These are phyloP conservation scores for Acleris emargana DNA, from an alignment of 2,888 invertebrate species.

Conservation along the genomic window DNA sequence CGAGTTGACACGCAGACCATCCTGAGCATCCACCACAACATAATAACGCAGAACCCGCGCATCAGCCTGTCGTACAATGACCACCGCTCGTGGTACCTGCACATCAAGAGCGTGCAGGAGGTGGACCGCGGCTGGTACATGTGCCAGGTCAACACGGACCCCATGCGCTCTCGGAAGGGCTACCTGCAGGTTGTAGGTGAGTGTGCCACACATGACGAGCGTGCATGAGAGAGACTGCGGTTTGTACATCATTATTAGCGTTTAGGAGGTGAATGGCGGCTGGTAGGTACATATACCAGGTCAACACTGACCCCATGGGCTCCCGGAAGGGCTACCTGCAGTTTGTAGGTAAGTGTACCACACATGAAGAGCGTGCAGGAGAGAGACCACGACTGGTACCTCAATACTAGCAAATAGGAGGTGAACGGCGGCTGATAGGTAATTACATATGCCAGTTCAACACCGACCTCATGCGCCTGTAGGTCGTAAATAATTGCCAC, in stretches of 20 bases:
- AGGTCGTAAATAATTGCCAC: slow-evolving; percentile 84
- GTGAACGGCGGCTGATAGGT: slow-evolving; percentile 94
- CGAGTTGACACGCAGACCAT: slow-evolving; percentile 96
- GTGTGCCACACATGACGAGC: slow-evolving; percentile 86
- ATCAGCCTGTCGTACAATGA: slow-evolving; percentile 94
- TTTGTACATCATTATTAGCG: slow-evolving; percentile 86
- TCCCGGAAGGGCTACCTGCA: slow-evolving; percentile 94
- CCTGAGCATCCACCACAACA: slow-evolving; percentile 95
- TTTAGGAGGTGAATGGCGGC: slow-evolving; percentile 86
- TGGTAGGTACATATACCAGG: slow-evolving; percentile 97
- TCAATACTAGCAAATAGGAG: slow-evolving; percentile 50
- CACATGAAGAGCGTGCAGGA: slow-evolving; percentile 92
- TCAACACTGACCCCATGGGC: slow-evolving; percentile 96
- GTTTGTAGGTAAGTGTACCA: slow-evolving; percentile 91
- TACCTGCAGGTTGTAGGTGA: slow-evolving; percentile 96
- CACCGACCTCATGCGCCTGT: slow-evolving; percentile 96
- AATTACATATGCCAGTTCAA: slow-evolving; percentile 97
- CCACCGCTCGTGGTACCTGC: slow-evolving; percentile 95
- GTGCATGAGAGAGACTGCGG: slow-evolving; percentile 94
- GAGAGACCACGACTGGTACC: slow-evolving; percentile 94
- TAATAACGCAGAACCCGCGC: slow-evolving; percentile 95
- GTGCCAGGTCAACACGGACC: slow-evolving; percentile 97
- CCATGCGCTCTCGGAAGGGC: slow-evolving; percentile 95
- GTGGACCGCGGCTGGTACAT: slow-evolving; percentile 95
- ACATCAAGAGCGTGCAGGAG: slow-evolving; percentile 94